Evolutionary conservation across 2,797 vertebrate species (phyloP).

Genomic region (Echeneis naucrates): DNA sequence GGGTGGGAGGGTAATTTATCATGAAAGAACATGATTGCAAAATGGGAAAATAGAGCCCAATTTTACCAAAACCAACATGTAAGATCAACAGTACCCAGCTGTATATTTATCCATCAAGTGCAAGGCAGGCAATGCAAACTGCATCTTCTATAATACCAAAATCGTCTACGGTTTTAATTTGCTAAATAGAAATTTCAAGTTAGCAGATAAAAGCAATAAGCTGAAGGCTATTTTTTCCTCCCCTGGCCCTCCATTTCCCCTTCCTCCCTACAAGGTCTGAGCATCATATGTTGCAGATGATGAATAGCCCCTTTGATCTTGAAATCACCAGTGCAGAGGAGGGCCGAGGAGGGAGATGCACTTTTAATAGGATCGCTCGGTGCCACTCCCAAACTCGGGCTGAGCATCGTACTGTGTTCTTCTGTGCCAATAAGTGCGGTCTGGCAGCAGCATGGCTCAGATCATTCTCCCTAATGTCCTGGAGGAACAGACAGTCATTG

Average conservation of each 20-base stretch:
- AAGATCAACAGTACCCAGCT: neutral
- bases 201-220: conserved; percentile 58
- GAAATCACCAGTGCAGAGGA: conserved; percentile 52
- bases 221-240: conserved; percentile 44
- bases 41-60: conserved; percentile 35
- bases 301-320: conserved; percentile 73
- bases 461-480: conserved; percentile 75
- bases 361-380: conserved; percentile 65
- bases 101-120: conserved; percentile 44
- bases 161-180: conserved; percentile 36
- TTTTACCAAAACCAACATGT: conserved; percentile 34
- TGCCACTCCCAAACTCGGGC: conserved; percentile 57
- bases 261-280: conserved; percentile 41
- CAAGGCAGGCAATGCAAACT: conserved; percentile 25
- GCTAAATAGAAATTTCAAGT: conserved; percentile 45
- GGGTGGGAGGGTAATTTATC: conserved; percentile 57
- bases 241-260: conserved; percentile 9
- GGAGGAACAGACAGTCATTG: conserved; percentile 62
- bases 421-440: conserved; percentile 61
- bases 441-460: conserved; percentile 63
- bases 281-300: conserved; percentile 64
- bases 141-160: conserved; percentile 32
- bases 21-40: conserved; percentile 57
- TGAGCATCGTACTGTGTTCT: conserved; percentile 39
- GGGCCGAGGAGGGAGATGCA: conserved; percentile 51